Percentiles rank a stretch among this genome's conserved stretches.
phyloP scores from a whole-genome alignment of 2,113 vertebrate genomes.

The Toxotes jaculatrix region DNA sequence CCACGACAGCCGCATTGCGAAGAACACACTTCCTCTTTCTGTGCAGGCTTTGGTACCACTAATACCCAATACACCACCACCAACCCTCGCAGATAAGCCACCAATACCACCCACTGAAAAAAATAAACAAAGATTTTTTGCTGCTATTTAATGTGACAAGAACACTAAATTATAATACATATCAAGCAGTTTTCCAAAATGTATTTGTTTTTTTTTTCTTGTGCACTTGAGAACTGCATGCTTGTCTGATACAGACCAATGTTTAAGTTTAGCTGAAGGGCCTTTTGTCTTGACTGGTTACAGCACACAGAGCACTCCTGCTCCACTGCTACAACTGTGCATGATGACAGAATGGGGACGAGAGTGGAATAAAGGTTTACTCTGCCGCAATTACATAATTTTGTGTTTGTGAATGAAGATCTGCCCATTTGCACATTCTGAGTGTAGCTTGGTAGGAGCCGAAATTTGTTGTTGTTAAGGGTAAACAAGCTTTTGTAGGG shows the following conservation, averaged over 20 bases:
- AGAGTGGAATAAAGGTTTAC: slow-evolving; percentile 60
- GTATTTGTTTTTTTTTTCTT: background rate
- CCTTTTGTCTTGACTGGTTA: slow-evolving; percentile 44
- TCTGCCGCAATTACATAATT: slow-evolving; percentile 72
- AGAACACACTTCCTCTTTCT: slow-evolving; percentile 59
- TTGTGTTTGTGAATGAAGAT: slow-evolving; percentile 57
- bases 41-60: slow-evolving; percentile 26
- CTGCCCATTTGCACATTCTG: slow-evolving; percentile 41
- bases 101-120: slow-evolving; percentile 26
- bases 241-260: slow-evolving; percentile 29
- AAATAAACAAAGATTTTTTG: background rate
- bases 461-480: slow-evolving; percentile 10
- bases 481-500: slow-evolving; percentile 10
- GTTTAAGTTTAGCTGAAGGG: slow-evolving; percentile 40
- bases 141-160: background rate
- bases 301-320: slow-evolving; percentile 10
- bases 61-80: slow-evolving; percentile 15
- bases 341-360: slow-evolving; percentile 76
- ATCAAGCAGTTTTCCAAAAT: background rate
- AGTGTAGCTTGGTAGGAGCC: slow-evolving; percentile 40
- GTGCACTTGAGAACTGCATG: background rate
- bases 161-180: background rate
- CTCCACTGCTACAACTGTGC: slow-evolving; percentile 28
- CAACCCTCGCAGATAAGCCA: slow-evolving; percentile 48
- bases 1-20: slow-evolving; percentile 32